These are phyloP conservation scores for Hystrix cristata DNA, from an alignment of 2,113 vertebrate genomes.

Conservation along the genomic window DNA sequence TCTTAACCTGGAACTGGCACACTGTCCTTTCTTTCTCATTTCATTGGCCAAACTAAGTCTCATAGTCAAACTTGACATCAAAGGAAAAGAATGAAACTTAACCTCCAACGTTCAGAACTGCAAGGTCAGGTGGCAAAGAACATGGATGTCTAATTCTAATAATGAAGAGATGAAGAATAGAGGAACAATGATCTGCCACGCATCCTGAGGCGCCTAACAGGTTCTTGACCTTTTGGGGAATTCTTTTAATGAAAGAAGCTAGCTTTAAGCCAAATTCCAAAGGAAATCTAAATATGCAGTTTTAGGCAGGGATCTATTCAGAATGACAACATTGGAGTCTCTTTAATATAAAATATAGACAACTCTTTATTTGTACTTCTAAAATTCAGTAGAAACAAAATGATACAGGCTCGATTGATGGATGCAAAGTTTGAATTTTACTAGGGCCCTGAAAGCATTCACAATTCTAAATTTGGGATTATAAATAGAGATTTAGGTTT, in stretches of 20 bases:
- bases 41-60: neutral
- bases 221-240: neutral
- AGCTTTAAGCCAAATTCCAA: neutral
- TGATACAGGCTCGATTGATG: neutral
- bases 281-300: neutral
- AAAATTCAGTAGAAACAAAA: neutral
- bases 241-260: neutral
- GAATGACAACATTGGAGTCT: neutral
- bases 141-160: neutral
- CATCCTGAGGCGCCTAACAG: neutral
- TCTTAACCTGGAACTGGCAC: neutral
- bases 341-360: neutral
- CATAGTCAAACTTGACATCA: neutral
- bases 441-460: neutral
- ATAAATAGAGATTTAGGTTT: neutral
- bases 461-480: neutral
- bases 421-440: neutral
- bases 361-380: neutral
- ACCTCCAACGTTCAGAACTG: neutral
- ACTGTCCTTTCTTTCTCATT: neutral
- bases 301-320: neutral
- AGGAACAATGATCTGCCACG: neutral
- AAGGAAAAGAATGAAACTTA: neutral
- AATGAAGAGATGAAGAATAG: neutral
- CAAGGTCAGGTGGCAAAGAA: neutral